Base-by-base conservation (phyloP, 1,140 invertebrate species). In the Thereuonema tuberculata region DNA sequence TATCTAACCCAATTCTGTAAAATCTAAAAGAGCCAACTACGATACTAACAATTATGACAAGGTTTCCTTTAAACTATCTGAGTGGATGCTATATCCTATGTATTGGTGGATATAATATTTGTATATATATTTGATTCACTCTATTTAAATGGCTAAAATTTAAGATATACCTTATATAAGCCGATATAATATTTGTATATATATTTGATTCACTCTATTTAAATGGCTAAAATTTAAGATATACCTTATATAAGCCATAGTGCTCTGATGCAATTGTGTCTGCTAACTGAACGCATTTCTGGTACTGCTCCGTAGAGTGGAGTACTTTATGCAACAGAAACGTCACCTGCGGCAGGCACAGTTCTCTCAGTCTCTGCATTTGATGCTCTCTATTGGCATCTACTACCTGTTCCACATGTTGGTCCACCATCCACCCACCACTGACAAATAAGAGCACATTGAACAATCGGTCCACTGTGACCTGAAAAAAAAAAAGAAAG, bases 391-490 rank as follows among this genome's bases (percentile, higher is more conserved):
- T 71, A 54, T 71, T 78, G 71, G 67, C 76, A 68, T 69, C 80
- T 72, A 25, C 47, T n/a, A 57, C 59, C 17, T 62, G 59, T 46
- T 66, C 63, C 52, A 58, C 54, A 12, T 28, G 31, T 3, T 80
- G 76, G 71, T 93, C 90, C 24, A 83, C 80, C 58, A 96, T 77
- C 92, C 92, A 97, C 27, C 90, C 89, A 47, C 85, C 86, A 64
- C 89, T 84, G 43, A 89, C 85, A 69, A 95, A 95, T 1, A 92
- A 69, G 25, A 97, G 70, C 5, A 95, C 84, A 74, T 94, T 93
- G 72, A 88, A 92, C 1, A 97, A 75, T 27, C 86, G 77, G 52
- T 84, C 82, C 65, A 85, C 84, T 0, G 88, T 85, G 61, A 76
- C 79, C 84, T 82, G 63, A 58, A 70, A 70, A 59, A 57, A 65